phyloP scores from a whole-genome alignment of 2,113 vertebrate genomes.

The Ancistrus triradiatus region DNA sequence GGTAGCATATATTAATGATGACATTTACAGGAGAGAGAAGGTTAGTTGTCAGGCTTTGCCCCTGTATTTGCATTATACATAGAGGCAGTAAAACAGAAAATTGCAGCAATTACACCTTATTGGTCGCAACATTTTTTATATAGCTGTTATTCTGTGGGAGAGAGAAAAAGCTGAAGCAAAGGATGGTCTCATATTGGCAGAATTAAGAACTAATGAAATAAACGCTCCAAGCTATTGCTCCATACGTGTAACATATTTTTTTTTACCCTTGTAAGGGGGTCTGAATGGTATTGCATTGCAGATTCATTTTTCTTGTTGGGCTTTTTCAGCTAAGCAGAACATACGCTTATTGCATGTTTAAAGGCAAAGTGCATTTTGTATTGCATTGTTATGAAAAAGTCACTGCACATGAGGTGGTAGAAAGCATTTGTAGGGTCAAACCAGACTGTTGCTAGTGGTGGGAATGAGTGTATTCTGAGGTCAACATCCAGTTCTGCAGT shows the following conservation, averaged over 20 bases:
- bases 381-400: no score
- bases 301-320: no score
- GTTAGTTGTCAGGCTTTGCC: background rate
- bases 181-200: background rate
- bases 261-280: no score
- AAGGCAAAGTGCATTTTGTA: background rate
- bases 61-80: no score
- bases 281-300: no score
- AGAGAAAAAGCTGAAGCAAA: background rate
- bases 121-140: no score
- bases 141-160: constrained; percentile 4
- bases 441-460: background rate
- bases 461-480: constrained; percentile 1
- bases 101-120: constrained; percentile 21
- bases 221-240: no score
- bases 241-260: no score
- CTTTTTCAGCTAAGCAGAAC: no score
- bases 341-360: no score
- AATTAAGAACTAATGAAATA: background rate
- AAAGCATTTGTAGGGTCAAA: no score
- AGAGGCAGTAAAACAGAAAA: constrained; percentile 5
- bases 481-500: constrained; percentile 1
- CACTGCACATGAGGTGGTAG: background rate
- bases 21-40: constrained; percentile 13
- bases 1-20: constrained; percentile 20